Conservation (phyloP, 2,797 vertebrate genomes). For the Nyctibius grandis region DNA sequence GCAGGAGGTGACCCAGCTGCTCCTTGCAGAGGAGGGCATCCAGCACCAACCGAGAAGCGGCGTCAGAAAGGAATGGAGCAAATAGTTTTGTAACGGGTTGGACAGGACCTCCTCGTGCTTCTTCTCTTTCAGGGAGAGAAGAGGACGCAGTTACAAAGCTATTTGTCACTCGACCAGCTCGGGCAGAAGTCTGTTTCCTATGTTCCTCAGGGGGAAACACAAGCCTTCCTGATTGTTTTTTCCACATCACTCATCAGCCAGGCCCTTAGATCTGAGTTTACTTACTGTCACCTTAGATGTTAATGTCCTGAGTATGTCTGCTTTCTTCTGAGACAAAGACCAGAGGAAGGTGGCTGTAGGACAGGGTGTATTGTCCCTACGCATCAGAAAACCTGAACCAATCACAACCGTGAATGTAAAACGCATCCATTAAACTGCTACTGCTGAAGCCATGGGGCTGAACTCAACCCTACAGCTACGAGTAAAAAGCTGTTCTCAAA, state of each 20-base stretch:
- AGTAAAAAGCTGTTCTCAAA: not conserved
- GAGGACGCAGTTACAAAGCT: conserved; percentile 9
- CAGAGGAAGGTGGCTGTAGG: too few species aligned
- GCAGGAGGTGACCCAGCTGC: not conserved
- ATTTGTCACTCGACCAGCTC: not conserved
- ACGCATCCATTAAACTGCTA: not conserved
- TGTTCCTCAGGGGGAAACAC: not conserved
- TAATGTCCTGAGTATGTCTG: not conserved
- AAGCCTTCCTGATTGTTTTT: not conserved
- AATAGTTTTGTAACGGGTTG: not conserved
- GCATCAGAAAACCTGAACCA: not conserved
- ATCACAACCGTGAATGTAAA: not conserved
- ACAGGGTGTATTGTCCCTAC: fast-evolving
- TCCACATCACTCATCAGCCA: not conserved
- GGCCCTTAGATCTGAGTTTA: too few species aligned
- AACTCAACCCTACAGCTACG: not conserved
- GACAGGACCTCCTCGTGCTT: not conserved
- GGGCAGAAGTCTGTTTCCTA: conserved; percentile 39
- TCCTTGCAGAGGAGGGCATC: conserved; percentile 79
- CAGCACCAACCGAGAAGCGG: not conserved
- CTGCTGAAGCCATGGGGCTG: not conserved
- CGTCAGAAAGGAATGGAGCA: not conserved
- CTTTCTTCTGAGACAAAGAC: not conserved
- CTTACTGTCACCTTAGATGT: not conserved
- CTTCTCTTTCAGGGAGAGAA: not conserved